phyloP scores from a whole-genome alignment of 1,140 invertebrate genomes.

The Cotesia glomerata region DNA sequence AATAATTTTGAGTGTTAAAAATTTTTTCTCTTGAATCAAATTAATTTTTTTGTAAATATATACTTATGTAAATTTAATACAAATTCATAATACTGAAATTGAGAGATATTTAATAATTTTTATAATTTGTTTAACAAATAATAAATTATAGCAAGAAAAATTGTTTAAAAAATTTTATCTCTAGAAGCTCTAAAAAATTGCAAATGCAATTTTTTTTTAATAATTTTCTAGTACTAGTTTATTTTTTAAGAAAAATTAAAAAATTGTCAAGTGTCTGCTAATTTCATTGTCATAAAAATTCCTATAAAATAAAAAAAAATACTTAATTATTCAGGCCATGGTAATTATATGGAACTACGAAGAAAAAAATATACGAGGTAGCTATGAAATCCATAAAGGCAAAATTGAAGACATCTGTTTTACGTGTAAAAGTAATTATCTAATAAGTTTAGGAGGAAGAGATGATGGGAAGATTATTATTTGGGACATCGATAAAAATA shows the following conservation, averaged over 20 bases:
- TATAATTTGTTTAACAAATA: too few species aligned
- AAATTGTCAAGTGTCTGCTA: background rate
- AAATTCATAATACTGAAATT: too few species aligned
- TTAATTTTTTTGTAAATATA: too few species aligned
- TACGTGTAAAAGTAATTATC: conserved; percentile 78
- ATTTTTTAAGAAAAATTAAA: too few species aligned
- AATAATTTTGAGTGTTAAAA: too few species aligned
- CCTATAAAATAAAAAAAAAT: background rate
- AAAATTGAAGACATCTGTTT: conserved; percentile 84
- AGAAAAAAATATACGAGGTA: conserved; percentile 66
- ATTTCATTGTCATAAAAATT: background rate
- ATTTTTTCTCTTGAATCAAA: too few species aligned
- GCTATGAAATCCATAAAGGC: conserved; percentile 84
- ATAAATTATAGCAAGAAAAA: background rate
- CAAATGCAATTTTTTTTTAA: too few species aligned
- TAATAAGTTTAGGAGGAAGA: conserved; percentile 85
- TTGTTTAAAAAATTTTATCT: background rate
- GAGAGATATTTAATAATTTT: too few species aligned
- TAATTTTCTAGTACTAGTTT: background rate
- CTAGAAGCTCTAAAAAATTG: too few species aligned
- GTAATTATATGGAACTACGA: conserved; percentile 89
- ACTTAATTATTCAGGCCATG: conserved; percentile 66
- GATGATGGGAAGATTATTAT: conserved; percentile 86
- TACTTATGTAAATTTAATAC: too few species aligned
- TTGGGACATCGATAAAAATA: conserved; percentile 71